Evolutionary conservation across 1,140 invertebrate species (phyloP).

Genomic region (Papilio machaon): DNA sequence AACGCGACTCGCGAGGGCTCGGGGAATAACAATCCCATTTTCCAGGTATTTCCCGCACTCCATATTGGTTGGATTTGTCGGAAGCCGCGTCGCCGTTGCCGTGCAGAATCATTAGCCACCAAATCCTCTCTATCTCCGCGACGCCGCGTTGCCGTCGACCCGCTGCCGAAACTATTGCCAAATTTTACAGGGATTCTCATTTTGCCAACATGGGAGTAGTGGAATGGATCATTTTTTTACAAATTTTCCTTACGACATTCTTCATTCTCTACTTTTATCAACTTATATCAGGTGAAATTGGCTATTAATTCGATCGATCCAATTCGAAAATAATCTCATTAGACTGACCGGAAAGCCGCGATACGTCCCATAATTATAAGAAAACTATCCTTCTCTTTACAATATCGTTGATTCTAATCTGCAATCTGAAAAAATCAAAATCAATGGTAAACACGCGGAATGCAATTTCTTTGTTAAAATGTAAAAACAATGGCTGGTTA

Average conservation of each 20-base stretch:
- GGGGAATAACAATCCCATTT: constrained; percentile 71
- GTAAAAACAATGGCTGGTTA: constrained; percentile 13
- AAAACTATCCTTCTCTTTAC: too few species aligned
- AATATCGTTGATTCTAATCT: too few species aligned
- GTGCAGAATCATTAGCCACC: constrained; percentile 66
- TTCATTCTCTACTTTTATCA: too few species aligned
- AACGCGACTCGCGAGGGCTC: constrained; percentile 56
- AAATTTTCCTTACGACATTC: too few species aligned
- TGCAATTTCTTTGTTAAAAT: background rate
- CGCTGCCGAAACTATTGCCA: constrained; percentile 52
- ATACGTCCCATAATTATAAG: too few species aligned
- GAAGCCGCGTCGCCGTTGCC: constrained; percentile 52
- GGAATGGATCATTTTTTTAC: background rate
- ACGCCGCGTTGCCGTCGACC: constrained; percentile 49
- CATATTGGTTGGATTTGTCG: constrained; percentile 77
- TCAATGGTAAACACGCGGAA: background rate
- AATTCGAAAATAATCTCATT: too few species aligned
- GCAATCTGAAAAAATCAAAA: too few species aligned
- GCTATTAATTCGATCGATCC: too few species aligned
- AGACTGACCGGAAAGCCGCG: too few species aligned
- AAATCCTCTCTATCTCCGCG: constrained; percentile 59
- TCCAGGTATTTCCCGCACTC: constrained; percentile 74
- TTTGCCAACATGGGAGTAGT: background rate
- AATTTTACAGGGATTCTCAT: constrained; percentile 61
- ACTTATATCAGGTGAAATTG: too few species aligned